A percentile compares a stretch with the other conserved stretches of the same genome.
Evolutionary conservation across 2,113 vertebrate genomes (phyloP).

Genomic region (Percina caprodes): DNA sequence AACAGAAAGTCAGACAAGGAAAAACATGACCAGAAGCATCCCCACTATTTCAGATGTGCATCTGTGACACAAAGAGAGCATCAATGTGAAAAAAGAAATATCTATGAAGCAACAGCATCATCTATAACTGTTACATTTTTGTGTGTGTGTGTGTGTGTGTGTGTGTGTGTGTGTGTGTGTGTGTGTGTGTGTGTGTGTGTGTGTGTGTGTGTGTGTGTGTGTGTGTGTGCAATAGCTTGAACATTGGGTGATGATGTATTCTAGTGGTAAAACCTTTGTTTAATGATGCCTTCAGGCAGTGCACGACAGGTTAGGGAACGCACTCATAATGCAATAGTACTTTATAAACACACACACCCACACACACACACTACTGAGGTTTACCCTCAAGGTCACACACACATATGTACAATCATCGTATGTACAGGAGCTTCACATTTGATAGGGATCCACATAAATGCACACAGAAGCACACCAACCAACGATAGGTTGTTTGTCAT

Average conservation of each 20-base stretch:
- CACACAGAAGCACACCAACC: neutral
- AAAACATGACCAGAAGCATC: constrained; percentile 10
- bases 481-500: neutral
- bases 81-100: neutral
- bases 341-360: neutral
- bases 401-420: neutral
- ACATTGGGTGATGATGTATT: constrained; percentile 19
- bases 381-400: constrained; percentile 13
- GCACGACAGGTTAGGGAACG: neutral
- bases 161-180: neutral
- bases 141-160: neutral
- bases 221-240: neutral
- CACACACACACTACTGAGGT: neutral
- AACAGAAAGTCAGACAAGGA: constrained; percentile 4
- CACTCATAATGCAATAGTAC: neutral
- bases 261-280: neutral
- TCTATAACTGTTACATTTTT: neutral
- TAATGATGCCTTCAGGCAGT: constrained; percentile 27
- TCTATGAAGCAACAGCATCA: neutral
- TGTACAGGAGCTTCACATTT: neutral
- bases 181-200: neutral
- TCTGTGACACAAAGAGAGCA: neutral
- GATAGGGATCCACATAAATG: neutral
- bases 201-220: neutral
- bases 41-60: neutral